Evolutionary conservation across 2,113 vertebrate genomes (phyloP).

Genomic region (Psophia crepitans): DNA sequence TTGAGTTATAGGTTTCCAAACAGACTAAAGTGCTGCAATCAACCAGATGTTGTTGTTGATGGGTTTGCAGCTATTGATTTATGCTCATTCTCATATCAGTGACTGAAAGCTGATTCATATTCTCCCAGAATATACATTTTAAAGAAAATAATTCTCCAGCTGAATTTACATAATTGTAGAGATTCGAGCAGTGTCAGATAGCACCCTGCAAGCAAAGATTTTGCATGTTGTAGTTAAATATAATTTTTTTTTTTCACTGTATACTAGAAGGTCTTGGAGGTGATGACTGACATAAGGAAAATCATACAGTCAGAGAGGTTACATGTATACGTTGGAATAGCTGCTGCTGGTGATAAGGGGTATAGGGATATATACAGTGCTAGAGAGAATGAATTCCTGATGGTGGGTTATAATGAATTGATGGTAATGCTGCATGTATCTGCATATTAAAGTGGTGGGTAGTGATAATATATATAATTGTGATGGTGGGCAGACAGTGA

Average conservation of each 20-base stretch:
- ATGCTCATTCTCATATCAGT: background rate
- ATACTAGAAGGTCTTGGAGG: background rate
- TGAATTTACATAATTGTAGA: background rate
- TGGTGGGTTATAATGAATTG: background rate
- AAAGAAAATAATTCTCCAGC: background rate
- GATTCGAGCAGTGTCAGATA: background rate
- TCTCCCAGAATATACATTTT: background rate
- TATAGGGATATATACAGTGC: background rate
- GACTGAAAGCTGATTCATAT: constrained; percentile 2
- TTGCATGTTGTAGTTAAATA: background rate
- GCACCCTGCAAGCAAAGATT: background rate
- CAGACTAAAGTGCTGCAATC: background rate
- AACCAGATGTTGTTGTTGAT: background rate
- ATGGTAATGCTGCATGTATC: background rate
- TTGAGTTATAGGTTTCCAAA: constrained; percentile 3
- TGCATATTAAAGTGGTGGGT: constrained; percentile 35
- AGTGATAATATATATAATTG: background rate
- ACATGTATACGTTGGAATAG: background rate
- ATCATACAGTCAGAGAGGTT: background rate
- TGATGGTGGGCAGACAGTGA: constrained; percentile 5
- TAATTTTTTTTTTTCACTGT: background rate
- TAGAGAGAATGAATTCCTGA: background rate
- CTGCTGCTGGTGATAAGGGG: background rate
- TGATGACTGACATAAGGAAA: background rate
- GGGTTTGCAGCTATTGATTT: constrained; percentile 10